Percentiles rank a stretch among this genome's conserved stretches.
Conservation (phyloP, 2,113 vertebrate species). For the Syngnathus floridae region DNA sequence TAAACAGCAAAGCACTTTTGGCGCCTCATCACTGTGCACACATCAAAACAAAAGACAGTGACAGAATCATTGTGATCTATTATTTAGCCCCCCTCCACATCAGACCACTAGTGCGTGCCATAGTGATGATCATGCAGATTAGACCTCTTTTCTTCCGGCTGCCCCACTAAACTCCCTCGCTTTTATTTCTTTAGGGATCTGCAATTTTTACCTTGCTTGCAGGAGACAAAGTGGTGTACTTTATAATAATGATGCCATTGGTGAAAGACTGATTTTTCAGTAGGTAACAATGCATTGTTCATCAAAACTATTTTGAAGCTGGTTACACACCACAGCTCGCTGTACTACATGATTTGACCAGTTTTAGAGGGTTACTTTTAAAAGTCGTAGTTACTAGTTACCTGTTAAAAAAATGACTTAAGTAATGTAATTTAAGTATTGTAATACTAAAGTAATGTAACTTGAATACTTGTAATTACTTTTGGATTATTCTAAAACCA, state of each 20-base stretch:
- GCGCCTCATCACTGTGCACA: slow-evolving; percentile 53
- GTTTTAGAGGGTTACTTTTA: neutral
- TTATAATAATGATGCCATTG: slow-evolving; percentile 9
- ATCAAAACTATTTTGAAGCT: slow-evolving; percentile 4
- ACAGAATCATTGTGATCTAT: slow-evolving; percentile 70
- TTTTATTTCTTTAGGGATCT: slow-evolving; percentile 36
- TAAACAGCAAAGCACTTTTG: slow-evolving; percentile 62
- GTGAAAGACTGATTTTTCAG: slow-evolving; percentile 13
- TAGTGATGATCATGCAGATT: slow-evolving; percentile 68
- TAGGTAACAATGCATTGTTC: neutral
- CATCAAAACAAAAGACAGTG: slow-evolving; percentile 60
- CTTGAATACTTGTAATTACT: too few species aligned
- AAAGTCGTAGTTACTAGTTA: too few species aligned
- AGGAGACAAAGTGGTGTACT: slow-evolving; percentile 16
- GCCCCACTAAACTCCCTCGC: slow-evolving; percentile 34
- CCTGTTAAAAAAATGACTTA: too few species aligned
- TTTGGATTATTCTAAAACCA: too few species aligned
- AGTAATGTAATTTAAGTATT: too few species aligned
- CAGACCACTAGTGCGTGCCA: slow-evolving; percentile 56
- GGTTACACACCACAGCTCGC: neutral
- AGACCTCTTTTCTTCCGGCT: slow-evolving; percentile 44
- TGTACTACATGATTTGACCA: neutral
- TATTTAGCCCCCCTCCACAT: slow-evolving; percentile 67
- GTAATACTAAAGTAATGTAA: too few species aligned
- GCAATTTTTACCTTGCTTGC: slow-evolving; percentile 31